These are phyloP conservation scores for Ranitomeya variabilis DNA, from an alignment of 2,113 vertebrate genomes.

Conservation along the genomic window DNA sequence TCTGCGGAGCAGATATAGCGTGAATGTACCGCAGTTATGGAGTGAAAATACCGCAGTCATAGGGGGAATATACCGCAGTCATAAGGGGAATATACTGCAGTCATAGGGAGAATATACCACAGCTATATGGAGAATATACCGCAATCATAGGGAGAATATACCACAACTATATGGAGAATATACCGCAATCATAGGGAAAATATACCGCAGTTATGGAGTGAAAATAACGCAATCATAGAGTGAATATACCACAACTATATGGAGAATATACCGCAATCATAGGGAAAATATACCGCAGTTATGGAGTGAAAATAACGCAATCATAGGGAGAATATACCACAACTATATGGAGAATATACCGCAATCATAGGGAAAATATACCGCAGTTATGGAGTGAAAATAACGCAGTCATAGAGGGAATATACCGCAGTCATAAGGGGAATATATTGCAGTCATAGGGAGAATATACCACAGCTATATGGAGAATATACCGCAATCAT, in stretches of 20 bases:
- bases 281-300: no score
- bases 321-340: no score
- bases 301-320: no score
- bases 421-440: no score
- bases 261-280: no score
- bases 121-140: neutral
- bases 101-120: neutral
- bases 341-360: no score
- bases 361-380: no score
- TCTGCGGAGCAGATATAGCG: conserved; percentile 68
- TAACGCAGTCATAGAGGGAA: no score
- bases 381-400: no score
- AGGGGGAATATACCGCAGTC: neutral
- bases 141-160: neutral
- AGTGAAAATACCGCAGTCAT: neutral
- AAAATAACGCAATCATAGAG: neutral
- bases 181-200: neutral
- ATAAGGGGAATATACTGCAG: neutral
- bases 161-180: neutral
- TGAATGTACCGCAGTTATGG: neutral
- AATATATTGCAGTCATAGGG: neutral
- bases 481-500: neutral
- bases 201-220: neutral
- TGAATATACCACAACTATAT: no score
- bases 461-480: neutral